Base-by-base conservation (phyloP, 2,888 invertebrate genomes). In the Thera obeliscata region DNA sequence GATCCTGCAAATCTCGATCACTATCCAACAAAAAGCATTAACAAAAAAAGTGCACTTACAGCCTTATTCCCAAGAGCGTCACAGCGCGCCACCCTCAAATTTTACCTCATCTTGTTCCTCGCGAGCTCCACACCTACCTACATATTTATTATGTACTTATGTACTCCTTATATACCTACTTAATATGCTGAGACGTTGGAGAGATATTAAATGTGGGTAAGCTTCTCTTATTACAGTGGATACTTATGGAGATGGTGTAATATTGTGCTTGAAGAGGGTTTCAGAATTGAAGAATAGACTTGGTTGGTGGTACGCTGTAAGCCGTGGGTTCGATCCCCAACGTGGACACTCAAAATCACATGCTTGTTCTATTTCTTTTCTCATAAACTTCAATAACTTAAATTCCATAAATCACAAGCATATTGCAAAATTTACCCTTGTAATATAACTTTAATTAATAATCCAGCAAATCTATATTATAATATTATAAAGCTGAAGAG, bases 31-130 rank as follows among this genome's bases (percentile, higher is more conserved):
- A 46, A 46, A 46, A 46, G 7, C 9, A 9, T 1, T 7, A 9
- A 46, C 8, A 0, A 9, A 9, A 9, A 64, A 69, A 56, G 12
- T 64, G 72, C 87, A 83, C 64, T 68, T 81, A 56, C 83, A 0
- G 0, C 78, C 12, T 54, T 83, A 65, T 74, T n/a, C 69, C 59
- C 56, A 35, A 65, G 61, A 61, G 55, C 61, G 54, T 8, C 7
- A 3, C 35, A 59, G 63, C 74, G 74, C 81, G 77, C 83, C 86
- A 65, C 87, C 87, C 87, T 82, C 82, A 84, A 89, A 88, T 90
- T 90, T 90, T 90, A 88, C 88, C 86, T 87, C 86, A 78, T 79
- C 83, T 84, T 81, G 78, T 83, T 83, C 82, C 81, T 68, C 81
- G 82, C 77, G 80, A 76, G 78, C 78, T 79, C 80, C 77, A 76